Percentiles rank a stretch among this genome's conserved stretches.
Conservation (phyloP, 2,113 vertebrate genomes). For the Rhinogobius similis region DNA sequence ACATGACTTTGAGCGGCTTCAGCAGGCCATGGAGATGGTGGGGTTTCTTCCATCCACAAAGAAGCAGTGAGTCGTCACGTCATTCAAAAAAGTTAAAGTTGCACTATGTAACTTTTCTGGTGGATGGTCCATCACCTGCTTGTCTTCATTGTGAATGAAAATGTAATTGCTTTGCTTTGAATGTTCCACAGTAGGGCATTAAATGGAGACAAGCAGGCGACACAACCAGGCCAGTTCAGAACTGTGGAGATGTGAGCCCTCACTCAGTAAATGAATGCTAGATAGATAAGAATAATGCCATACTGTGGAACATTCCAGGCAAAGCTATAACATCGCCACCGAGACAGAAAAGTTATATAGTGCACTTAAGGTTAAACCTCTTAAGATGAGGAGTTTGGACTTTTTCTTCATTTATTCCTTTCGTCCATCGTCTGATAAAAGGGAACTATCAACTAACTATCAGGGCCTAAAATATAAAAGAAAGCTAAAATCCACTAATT, state of each 20-base stretch:
- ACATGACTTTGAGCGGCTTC: conserved; percentile 94
- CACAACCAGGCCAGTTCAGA: neutral
- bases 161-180: neutral
- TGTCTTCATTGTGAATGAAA: neutral
- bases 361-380: no score
- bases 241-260: no score
- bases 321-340: neutral
- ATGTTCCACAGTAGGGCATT: neutral
- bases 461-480: no score
- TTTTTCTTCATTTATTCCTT: no score
- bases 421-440: no score
- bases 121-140: neutral
- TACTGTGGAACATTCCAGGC: neutral
- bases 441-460: no score
- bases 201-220: neutral
- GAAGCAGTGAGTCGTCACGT: conserved; percentile 85
- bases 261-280: neutral
- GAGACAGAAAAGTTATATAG: neutral
- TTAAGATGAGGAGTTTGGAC: no score
- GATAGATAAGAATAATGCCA: neutral
- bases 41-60: conserved; percentile 95
- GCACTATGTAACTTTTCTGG: neutral
- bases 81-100: neutral
- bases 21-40: conserved; percentile 99
- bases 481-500: no score